These are phyloP conservation scores for Xestia sexstrigata DNA, from an alignment of 2,888 invertebrate species.

Conservation along the genomic window DNA sequence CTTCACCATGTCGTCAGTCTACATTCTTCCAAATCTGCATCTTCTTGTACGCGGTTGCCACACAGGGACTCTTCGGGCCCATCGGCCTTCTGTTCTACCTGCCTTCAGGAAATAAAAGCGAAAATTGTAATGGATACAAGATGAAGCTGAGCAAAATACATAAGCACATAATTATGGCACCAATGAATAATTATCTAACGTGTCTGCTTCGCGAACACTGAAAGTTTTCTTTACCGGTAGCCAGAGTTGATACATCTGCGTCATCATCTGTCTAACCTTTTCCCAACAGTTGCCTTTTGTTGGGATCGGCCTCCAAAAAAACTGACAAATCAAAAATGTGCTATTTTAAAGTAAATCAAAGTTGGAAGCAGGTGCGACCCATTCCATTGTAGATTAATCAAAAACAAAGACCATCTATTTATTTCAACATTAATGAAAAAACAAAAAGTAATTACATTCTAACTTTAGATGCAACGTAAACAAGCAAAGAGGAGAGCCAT, in stretches of 20 bases:
- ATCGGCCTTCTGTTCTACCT: not conserved
- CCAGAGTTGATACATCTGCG: not conserved
- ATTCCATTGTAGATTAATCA: not conserved
- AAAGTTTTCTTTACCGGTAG: not conserved
- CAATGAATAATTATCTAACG: not conserved
- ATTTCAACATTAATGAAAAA: constrained; percentile 46
- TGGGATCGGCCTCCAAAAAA: not conserved
- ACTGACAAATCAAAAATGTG: too few relatives aligned
- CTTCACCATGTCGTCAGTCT: not conserved
- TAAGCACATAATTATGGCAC: not conserved
- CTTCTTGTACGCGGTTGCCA: not conserved
- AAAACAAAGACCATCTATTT: constrained; percentile 5
- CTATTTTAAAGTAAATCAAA: not conserved
- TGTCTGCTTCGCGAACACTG: not conserved
- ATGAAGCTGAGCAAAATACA: not conserved
- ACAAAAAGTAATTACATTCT: constrained; percentile 19
- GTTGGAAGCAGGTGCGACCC: not conserved
- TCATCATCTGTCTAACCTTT: not conserved
- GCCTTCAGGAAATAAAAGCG: not conserved
- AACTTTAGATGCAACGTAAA: constrained; percentile 35
- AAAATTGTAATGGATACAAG: not conserved
- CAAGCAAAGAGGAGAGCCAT: constrained; percentile 30
- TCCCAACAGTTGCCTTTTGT: too few relatives aligned
- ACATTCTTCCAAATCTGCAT: not conserved
- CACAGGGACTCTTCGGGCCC: not conserved